A percentile compares a stretch with the other conserved stretches of the same genome.
phyloP scores from a whole-genome alignment of 1,140 invertebrate genomes.

The Oreohelix idahoensis region DNA sequence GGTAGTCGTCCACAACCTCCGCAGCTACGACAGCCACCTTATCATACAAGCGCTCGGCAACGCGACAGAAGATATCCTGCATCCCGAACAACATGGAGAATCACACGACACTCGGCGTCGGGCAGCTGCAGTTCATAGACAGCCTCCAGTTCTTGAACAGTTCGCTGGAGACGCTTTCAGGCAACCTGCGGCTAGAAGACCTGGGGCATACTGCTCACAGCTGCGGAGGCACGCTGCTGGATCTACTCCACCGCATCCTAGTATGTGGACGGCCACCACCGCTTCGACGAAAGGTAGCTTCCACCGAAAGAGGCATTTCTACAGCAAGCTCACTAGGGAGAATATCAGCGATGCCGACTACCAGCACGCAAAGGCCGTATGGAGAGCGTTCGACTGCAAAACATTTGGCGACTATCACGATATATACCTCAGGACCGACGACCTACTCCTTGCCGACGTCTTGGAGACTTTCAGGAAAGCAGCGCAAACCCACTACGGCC shows the following conservation, averaged over 20 bases:
- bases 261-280: not conserved
- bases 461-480: no score
- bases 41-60: not conserved
- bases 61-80: not conserved
- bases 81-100: not conserved
- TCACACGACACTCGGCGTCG: not conserved
- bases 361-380: no score
- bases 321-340: no score
- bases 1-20: constrained; percentile 34
- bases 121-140: not conserved
- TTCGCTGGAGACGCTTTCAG: not conserved
- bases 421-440: no score
- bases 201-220: not conserved
- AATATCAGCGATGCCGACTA: no score
- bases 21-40: not conserved
- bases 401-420: no score
- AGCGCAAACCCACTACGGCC: no score
- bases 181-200: not conserved
- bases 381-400: no score
- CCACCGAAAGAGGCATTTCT: not conserved
- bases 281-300: not conserved
- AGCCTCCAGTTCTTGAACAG: not conserved
- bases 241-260: not conserved
- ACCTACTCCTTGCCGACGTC: no score
- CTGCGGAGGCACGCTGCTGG: no score